phyloP scores from a whole-genome alignment of 2,797 vertebrate species.

The Perodicticus potto region DNA sequence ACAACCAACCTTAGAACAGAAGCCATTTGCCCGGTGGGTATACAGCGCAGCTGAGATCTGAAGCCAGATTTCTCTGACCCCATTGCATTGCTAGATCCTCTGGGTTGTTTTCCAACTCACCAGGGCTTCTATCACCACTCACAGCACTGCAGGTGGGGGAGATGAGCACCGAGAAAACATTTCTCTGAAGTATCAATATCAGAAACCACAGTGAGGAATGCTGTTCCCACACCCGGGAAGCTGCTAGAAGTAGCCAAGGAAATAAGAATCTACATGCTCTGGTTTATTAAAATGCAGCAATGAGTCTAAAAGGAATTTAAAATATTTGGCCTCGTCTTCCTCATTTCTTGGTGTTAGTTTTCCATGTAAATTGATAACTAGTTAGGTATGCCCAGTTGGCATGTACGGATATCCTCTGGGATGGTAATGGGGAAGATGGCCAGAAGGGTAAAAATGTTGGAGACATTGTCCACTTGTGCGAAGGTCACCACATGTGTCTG shows the following conservation, averaged over 20 bases:
- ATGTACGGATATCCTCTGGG: neutral
- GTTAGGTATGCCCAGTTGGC: neutral
- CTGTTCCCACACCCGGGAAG: slow-evolving; percentile 42
- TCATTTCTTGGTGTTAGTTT: slow-evolving; percentile 62
- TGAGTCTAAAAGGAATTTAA: slow-evolving; percentile 3
- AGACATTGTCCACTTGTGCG: neutral
- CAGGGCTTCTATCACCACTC: neutral
- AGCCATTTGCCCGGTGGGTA: neutral
- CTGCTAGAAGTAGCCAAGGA: slow-evolving; percentile 58
- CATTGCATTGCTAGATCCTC: neutral
- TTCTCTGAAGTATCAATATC: neutral
- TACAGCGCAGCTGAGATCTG: neutral
- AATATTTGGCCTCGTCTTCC: neutral
- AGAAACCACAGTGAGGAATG: slow-evolving; percentile 9
- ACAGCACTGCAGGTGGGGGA: neutral
- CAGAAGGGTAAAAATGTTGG: neutral
- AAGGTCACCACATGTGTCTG: neutral
- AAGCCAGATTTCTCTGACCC: neutral
- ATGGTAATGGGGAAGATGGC: neutral
- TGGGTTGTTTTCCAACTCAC: neutral
- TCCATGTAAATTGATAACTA: neutral
- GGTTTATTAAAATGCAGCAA: slow-evolving; percentile 1
- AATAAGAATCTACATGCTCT: slow-evolving; percentile 49
- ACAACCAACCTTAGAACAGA: neutral
- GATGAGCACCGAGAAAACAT: neutral